These are phyloP conservation scores for Caenorhabditis sulstoni DNA, from an alignment of 2,888 invertebrate genomes.

Conservation along the genomic window DNA sequence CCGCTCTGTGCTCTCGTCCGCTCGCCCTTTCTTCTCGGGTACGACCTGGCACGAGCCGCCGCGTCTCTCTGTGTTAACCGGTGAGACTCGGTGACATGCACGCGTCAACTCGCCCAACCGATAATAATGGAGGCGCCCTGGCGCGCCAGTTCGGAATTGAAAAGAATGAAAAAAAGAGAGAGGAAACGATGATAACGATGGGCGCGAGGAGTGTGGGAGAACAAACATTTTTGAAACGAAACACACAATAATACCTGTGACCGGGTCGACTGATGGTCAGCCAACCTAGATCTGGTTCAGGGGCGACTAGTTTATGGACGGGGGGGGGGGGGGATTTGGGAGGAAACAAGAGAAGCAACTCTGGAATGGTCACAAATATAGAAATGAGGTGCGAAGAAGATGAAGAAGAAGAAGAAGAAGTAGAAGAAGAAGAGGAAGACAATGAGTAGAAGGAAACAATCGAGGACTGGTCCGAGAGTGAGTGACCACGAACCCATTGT, in stretches of 20 bases:
- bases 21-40: neutral
- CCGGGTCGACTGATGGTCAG: constrained; percentile 5
- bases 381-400: constrained; percentile 20
- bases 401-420: constrained; percentile 13
- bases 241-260: constrained; percentile 21
- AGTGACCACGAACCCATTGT: constrained; percentile 36
- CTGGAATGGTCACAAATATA: constrained; percentile 26
- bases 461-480: constrained; percentile 9
- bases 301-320: constrained; percentile 9
- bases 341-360: constrained; percentile 12
- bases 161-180: neutral
- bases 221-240: constrained; percentile 25
- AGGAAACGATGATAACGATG: constrained; percentile 15
- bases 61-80: constrained; percentile 14
- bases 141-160: neutral
- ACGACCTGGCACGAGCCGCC: constrained; percentile 14
- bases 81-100: constrained; percentile 18
- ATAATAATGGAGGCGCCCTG: constrained; percentile 11
- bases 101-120: constrained; percentile 1
- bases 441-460: constrained; percentile 18
- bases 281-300: neutral
- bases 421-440: constrained; percentile 10
- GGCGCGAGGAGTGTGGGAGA: constrained; percentile 14
- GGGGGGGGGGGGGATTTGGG: neutral
- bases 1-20: neutral